Evolutionary conservation across 2,113 vertebrate species (phyloP).

Genomic region (Rynchops niger): DNA sequence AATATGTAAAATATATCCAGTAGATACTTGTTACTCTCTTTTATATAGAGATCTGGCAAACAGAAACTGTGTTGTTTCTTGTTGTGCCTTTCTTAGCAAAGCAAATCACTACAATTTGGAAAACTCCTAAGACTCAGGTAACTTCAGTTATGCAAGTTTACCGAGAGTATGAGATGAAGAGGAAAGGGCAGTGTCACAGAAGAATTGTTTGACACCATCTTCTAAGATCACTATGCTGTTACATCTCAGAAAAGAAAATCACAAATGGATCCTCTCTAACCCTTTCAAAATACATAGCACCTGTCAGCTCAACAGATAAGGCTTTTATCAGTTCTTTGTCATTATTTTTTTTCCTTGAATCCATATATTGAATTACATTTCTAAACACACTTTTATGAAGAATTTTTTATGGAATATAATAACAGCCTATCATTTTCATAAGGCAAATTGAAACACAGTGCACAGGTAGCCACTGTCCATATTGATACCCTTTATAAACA

Average conservation of each 20-base stretch:
- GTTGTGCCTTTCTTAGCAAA: background rate
- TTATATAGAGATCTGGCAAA: background rate
- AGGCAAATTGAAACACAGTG: background rate
- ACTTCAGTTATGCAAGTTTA: background rate
- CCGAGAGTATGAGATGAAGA: background rate
- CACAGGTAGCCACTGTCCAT: background rate
- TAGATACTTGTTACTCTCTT: background rate
- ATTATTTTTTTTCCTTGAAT: background rate
- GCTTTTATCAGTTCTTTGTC: background rate
- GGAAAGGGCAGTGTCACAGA: background rate
- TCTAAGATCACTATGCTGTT: background rate
- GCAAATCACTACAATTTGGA: background rate
- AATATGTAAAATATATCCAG: background rate
- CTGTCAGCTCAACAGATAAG: background rate
- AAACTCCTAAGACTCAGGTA: background rate
- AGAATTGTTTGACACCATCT: background rate
- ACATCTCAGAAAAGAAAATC: background rate
- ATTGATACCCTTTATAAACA: background rate
- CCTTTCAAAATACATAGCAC: background rate
- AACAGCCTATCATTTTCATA: background rate
- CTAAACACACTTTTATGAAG: background rate
- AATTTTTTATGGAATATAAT: background rate
- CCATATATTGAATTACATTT: background rate
- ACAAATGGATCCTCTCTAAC: background rate
- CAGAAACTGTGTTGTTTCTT: background rate